phyloP scores from a whole-genome alignment of 2,113 vertebrate genomes.

The Astatotilapia flaviijosephi region DNA sequence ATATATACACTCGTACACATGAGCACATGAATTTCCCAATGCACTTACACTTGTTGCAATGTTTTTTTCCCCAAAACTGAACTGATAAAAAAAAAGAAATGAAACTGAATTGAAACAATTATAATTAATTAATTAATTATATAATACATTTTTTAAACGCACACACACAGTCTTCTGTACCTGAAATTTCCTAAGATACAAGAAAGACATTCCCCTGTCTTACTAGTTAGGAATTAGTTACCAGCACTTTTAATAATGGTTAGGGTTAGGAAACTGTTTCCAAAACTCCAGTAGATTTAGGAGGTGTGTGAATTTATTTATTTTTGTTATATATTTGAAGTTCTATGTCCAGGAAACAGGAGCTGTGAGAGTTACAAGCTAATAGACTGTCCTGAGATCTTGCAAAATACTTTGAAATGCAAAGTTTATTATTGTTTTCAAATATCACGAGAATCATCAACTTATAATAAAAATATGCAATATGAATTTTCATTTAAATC shows the following conservation, averaged over 20 bases:
- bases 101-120: neutral
- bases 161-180: neutral
- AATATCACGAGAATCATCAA: neutral
- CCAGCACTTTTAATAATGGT: neutral
- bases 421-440: neutral
- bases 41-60: neutral
- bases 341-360: neutral
- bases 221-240: neutral
- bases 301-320: neutral
- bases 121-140: neutral
- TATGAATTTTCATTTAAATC: neutral
- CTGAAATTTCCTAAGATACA: neutral
- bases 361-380: neutral
- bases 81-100: neutral
- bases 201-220: neutral
- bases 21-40: neutral
- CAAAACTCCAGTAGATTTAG: neutral
- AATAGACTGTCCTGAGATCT: neutral
- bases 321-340: neutral
- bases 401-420: neutral
- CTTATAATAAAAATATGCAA: neutral
- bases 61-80: rapidly evolving
- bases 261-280: neutral
- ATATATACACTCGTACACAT: neutral
- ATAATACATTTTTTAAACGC: too few relatives aligned